These are phyloP conservation scores for Aldrovandia affinis DNA, from an alignment of 2,797 vertebrate species.

Conservation along the genomic window DNA sequence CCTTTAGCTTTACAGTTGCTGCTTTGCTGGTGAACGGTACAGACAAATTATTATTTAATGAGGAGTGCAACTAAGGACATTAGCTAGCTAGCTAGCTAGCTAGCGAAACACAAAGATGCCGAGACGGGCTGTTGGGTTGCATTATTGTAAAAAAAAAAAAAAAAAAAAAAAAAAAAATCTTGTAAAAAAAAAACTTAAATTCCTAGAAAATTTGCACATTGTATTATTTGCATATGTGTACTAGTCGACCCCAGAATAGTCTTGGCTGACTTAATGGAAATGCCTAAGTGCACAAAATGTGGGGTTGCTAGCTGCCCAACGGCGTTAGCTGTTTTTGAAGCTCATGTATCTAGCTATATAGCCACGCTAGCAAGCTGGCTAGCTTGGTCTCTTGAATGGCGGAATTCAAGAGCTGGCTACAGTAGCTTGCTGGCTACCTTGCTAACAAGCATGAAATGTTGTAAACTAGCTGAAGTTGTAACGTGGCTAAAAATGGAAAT, in stretches of 20 bases:
- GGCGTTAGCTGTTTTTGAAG: neutral
- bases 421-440: neutral
- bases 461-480: slow-evolving; percentile 14
- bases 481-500: neutral
- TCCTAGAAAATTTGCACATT: neutral
- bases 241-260: neutral
- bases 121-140: slow-evolving; percentile 1
- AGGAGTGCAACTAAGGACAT: slow-evolving; percentile 61
- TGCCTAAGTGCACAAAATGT: neutral
- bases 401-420: neutral
- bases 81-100: slow-evolving; percentile 27
- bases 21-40: slow-evolving; percentile 19
- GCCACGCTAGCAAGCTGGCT: neutral
- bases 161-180: neutral
- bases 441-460: neutral
- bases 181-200: neutral
- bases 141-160: neutral
- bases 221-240: neutral
- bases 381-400: neutral
- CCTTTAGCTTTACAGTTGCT: slow-evolving; percentile 37
- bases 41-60: slow-evolving; percentile 43
- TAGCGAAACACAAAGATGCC: slow-evolving; percentile 13
- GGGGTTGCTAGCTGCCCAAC: neutral
- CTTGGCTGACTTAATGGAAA: neutral
- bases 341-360: neutral